Evolutionary conservation across 2,888 invertebrate species (phyloP).

Genomic region (Junonia oenone): DNA sequence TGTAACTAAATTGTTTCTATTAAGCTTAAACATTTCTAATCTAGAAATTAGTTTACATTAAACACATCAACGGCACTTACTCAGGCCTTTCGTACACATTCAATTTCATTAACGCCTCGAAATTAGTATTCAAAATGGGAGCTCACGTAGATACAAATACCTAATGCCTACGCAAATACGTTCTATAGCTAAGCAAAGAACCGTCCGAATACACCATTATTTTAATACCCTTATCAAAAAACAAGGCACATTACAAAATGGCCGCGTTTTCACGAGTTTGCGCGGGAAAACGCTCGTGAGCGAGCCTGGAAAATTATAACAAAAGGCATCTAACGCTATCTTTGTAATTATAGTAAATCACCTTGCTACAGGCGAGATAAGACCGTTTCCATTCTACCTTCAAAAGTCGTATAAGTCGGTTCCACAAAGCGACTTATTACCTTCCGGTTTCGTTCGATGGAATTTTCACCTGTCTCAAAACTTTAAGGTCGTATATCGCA

Average conservation of each 20-base stretch:
- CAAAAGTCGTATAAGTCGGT: conserved; percentile 58
- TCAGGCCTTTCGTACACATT: conserved; percentile 19
- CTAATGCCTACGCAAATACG: conserved; percentile 55
- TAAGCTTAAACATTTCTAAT: background rate
- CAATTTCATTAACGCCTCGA: conserved; percentile 66
- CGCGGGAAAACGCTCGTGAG: conserved; percentile 73
- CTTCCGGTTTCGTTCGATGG: conserved; percentile 45
- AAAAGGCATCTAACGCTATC: conserved; percentile 80
- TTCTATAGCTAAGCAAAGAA: conserved; percentile 54
- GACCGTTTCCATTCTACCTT: conserved; percentile 52
- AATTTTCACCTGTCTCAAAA: conserved; percentile 39
- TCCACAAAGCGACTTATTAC: conserved; percentile 47
- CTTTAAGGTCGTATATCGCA: conserved; percentile 45
- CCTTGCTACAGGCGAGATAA: conserved; percentile 78
- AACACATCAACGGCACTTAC: background rate
- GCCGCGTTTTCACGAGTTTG: conserved; percentile 76
- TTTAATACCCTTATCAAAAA: conserved; percentile 80
- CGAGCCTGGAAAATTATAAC: conserved; percentile 78
- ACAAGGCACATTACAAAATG: conserved; percentile 79
- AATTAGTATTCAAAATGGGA: conserved; percentile 71
- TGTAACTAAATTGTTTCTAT: background rate
- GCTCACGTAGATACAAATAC: conserved; percentile 63
- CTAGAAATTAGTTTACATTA: background rate
- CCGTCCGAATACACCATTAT: conserved; percentile 69
- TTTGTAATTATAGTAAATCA: conserved; percentile 81